Conservation (phyloP, 1,140 invertebrate genomes). For the Drosophila seguyi region DNA sequence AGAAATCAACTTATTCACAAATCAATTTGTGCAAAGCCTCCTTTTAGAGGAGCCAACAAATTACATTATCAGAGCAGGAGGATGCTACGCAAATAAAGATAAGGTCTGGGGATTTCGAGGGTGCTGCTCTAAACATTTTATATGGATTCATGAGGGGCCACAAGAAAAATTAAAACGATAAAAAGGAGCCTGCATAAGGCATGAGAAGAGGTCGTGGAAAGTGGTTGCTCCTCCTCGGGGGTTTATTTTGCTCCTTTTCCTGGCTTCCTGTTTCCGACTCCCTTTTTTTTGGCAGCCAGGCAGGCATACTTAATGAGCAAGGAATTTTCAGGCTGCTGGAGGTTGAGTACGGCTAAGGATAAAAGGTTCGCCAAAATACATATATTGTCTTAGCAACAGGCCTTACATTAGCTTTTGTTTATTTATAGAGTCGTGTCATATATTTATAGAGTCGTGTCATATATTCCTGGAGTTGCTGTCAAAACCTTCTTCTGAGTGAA, state of each 20-base stretch:
- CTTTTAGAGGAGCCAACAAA: conserved; percentile 26
- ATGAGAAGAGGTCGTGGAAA: conserved; percentile 12
- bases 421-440: conserved; percentile 49
- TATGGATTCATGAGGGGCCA: conserved; percentile 35
- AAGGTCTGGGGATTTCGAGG: conserved; percentile 8
- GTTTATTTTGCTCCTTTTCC: not conserved
- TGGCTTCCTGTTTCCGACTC: not conserved
- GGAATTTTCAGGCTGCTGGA: not conserved
- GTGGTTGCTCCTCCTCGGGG: not conserved
- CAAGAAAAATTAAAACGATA: conserved; percentile 56
- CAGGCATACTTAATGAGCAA: conserved; percentile 63
- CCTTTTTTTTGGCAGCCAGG: conserved; percentile 5
- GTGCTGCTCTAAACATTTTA: conserved; percentile 26
- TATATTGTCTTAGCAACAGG: conserved; percentile 55
- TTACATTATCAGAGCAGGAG: conserved; percentile 33
- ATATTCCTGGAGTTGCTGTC: not conserved
- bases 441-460: conserved; percentile 1
- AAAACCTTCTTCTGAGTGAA: conserved; percentile 14
- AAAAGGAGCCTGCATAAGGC: conserved; percentile 35
- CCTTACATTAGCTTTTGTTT: conserved; percentile 52
- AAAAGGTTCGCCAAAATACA: conserved; percentile 32
- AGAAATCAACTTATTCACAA: conserved; percentile 72
- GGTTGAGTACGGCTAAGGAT: not conserved
- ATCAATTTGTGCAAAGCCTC: conserved; percentile 60
- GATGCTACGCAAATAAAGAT: conserved; percentile 28